Evolutionary conservation across 2,888 invertebrate species (phyloP), one percentile per base, ranked within the genome.

Genomic region (Mythimna impura): DNA sequence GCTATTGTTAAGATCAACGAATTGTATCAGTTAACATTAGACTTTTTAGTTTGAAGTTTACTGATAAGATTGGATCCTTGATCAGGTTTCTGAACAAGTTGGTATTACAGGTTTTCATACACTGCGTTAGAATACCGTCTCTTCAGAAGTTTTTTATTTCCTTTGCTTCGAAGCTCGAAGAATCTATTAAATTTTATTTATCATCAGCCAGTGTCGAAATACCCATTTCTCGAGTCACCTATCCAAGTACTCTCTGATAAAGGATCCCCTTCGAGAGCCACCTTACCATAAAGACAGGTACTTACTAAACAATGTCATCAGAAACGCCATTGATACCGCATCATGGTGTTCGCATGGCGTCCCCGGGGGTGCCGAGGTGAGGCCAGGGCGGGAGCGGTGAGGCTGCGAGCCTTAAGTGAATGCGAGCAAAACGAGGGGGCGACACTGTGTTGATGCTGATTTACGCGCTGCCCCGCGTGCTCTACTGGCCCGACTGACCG

Each of bases 361-460:
- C 30, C 73, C 67, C 66, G 72, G 58, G 43, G 54, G 22, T 61
- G 54, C 7, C 2, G 71, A 71, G 71, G 71, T 57, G 34, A 61
- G 47, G 58, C 22, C 14, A 8, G 50, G 50, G 34, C 54, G 30
- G 50, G 20, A 65, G 80, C 81, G 72, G 75, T 77, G 22, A 65
- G 64, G 77, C 71, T 70, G 79, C 77, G 77, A 79, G 83, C 73
- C 83, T 86, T 79, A 85, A 86, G 92, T 93, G 92, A 93, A 94
- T 92, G 92, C 90, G 92, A 94, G 90, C 92, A 95, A 95, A 94
- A 94, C 92, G 92, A 94, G 90, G 88, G 84, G 91, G 90, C 86
- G 93, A 93, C 94, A 93, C 88, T 90, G 91, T 92, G 94, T 93
- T 94, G 95, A 95, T 95, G 94, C 93, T 94, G 94, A 94, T 94